These are phyloP conservation scores for Linhomoeus sp. DNA, from an alignment of 2,888 invertebrate species.

Conservation along the genomic window DNA sequence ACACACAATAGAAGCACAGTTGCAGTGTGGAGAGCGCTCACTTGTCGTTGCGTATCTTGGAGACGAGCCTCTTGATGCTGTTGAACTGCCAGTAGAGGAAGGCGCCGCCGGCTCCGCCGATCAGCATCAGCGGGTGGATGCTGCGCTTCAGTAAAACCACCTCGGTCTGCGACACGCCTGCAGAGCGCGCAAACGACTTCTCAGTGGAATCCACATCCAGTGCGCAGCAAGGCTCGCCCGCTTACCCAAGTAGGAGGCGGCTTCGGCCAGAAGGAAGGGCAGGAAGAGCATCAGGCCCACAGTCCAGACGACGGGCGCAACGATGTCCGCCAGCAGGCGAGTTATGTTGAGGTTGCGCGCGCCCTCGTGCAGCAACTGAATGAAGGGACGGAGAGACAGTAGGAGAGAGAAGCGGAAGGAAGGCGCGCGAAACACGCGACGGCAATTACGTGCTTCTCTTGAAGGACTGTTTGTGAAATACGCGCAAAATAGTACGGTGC, in stretches of 20 bases:
- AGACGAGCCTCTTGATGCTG: conserved; percentile 79
- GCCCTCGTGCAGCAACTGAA: conserved; percentile 67
- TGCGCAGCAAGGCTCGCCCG: conserved; percentile 9
- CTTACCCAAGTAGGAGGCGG: conserved; percentile 26
- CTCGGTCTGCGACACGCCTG: background rate
- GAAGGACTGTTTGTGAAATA: too few species aligned
- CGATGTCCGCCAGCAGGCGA: conserved; percentile 62
- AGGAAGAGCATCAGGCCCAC: conserved; percentile 71
- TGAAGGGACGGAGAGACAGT: too few species aligned
- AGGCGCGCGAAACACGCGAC: background rate
- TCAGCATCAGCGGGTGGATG: conserved; percentile 68
- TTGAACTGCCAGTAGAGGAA: conserved; percentile 64
- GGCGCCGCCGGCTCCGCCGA: conserved; percentile 25
- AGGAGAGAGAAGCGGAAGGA: too few species aligned
- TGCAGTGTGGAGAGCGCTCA: conserved; percentile 32
- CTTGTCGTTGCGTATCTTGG: conserved; percentile 97
- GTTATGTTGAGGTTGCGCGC: conserved; percentile 72
- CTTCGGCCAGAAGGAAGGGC: conserved; percentile 74
- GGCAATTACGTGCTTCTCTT: background rate
- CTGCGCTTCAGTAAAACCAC: conserved; percentile 47
- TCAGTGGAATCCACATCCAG: background rate
- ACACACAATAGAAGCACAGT: conserved; percentile 1
- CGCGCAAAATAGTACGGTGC: too few species aligned
- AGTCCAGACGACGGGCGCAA: conserved; percentile 66
- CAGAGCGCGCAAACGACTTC: background rate